A percentile compares a stretch with the other conserved stretches of the same genome.
These are phyloP conservation scores for Staurois parvus DNA, from an alignment of 2,797 vertebrate genomes.

Conservation along the genomic window DNA sequence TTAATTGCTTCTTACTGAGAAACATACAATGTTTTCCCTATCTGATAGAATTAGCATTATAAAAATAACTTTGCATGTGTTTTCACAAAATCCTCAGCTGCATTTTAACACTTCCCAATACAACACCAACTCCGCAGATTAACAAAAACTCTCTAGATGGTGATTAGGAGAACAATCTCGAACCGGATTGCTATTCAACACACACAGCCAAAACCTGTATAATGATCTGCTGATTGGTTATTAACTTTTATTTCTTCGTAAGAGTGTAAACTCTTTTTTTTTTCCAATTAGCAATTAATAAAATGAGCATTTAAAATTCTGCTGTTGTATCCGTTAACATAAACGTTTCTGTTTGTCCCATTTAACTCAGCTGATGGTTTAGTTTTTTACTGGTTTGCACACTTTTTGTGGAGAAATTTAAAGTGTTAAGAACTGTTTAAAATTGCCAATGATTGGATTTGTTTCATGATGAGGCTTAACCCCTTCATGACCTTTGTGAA, in stretches of 20 bases:
- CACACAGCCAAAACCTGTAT: conserved; percentile 25
- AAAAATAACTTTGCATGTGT: conserved; percentile 18
- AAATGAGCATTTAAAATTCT: conserved; percentile 39
- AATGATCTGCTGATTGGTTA: conserved; percentile 40
- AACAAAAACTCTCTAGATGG: conserved; percentile 5
- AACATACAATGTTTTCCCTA: conserved; percentile 16
- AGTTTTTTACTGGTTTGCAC: neutral
- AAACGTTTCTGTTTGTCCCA: neutral
- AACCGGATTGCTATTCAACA: conserved; percentile 8
- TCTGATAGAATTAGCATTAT: conserved; percentile 25
- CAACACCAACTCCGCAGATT: neutral
- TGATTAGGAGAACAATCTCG: conserved; percentile 1
- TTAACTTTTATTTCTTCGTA: conserved; percentile 39
- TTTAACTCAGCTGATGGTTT: conserved; percentile 4
- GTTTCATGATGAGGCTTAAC: no score
- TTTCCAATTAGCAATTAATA: conserved; percentile 52
- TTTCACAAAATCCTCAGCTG: conserved; percentile 6
- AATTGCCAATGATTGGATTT: neutral
- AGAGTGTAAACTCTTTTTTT: conserved; percentile 10
- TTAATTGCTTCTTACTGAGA: conserved; percentile 20
- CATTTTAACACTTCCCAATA: neutral
- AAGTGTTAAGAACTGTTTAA: neutral
- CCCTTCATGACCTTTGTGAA: no score
- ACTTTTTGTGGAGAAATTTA: neutral
- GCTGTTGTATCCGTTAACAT: conserved; percentile 7